Base-by-base conservation (phyloP, 2,113 vertebrate species). In the Dendropsophus ebraccatus region DNA sequence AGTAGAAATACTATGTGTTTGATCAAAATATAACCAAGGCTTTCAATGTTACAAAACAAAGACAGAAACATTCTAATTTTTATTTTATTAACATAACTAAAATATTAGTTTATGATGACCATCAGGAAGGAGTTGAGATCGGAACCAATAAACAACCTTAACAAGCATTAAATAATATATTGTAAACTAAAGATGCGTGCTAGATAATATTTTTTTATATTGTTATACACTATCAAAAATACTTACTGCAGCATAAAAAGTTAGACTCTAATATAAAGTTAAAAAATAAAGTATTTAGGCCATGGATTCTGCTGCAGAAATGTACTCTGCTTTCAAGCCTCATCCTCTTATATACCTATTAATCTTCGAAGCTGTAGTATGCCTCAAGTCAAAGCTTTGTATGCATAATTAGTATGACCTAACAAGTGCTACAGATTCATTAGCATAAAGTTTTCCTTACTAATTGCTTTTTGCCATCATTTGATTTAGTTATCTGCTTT, bases 321-420 rank as follows among this genome's bases (percentile, higher is more conserved):
- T 89, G 91, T 87, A 84, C 91, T 91, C 84, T 84, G 78, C 81
- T 70, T 92, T 92, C 89, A 72, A 84, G 90, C 90, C 89, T 92
- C 87, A 89, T 92, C 89, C 88, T 80, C 70, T 87, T 89, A 80
- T 90, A 89, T 90, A 88, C 73, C 88, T 90, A 90, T 94, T 93
- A 93, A 92, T 94, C 85, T 92, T 92, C 84, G 83, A 85, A 88
- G 89, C 91, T 89, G 88, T 87, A 82, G 72, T 89, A 87, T 93
- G 90, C 91, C 93, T 89, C 76, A 92, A 94, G 92, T 93, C 90
- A 92, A 82, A 93, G 91, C 87, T 95, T 94, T 94, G 92, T 92
- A 92, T 94, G 91, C 91, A 91, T 95, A 93, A 96, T 93, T 92
- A 92, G 92, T 90, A 91, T 95, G 94, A 96, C 92, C 93, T 95